A percentile compares a stretch with the other conserved stretches of the same genome.
These are phyloP conservation scores for Turdus rufiventris DNA, from an alignment of 2,113 vertebrate species.

Conservation along the genomic window DNA sequence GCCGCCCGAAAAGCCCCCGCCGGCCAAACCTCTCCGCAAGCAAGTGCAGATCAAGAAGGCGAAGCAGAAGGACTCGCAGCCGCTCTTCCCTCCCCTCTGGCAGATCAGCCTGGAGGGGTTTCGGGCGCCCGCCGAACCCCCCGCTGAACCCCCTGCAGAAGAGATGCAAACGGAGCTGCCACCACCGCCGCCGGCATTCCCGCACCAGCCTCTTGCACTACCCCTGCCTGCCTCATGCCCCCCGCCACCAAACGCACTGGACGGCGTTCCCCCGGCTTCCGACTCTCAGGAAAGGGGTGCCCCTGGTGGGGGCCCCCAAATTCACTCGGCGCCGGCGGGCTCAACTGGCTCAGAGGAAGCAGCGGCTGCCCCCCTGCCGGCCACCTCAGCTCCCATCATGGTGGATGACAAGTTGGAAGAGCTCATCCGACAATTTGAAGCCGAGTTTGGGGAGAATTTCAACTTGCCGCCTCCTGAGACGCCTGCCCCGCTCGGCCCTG, in stretches of 20 bases:
- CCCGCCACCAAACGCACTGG: constrained; percentile 70
- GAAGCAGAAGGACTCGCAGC: constrained; percentile 86
- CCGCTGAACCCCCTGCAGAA: constrained; percentile 13
- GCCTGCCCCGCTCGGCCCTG: constrained; percentile 26
- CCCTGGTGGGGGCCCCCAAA: constrained; percentile 49
- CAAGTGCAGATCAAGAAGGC: constrained; percentile 89
- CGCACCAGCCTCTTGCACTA: background rate
- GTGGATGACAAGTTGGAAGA: constrained; percentile 93
- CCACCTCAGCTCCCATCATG: constrained; percentile 43
- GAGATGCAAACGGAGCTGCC: constrained; percentile 41
- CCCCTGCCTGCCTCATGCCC: constrained; percentile 19
- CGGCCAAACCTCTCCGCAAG: constrained; percentile 80
- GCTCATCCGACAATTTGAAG: constrained; percentile 93
- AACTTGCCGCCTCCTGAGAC: constrained; percentile 42
- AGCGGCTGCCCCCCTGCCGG: background rate
- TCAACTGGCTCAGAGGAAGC: constrained; percentile 14
- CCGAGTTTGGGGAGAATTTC: constrained; percentile 87
- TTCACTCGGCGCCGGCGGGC: background rate
- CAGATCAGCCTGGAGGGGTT: constrained; percentile 85
- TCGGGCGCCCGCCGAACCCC: constrained; percentile 29
- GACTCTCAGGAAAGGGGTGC: constrained; percentile 91
- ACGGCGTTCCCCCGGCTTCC: constrained; percentile 66
- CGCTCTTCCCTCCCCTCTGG: constrained; percentile 83
- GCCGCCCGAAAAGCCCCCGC: constrained; percentile 68
- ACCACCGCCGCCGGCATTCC: constrained; percentile 9